Evolutionary conservation across 2,797 vertebrate species (phyloP).

Genomic region (Lutra lutra): DNA sequence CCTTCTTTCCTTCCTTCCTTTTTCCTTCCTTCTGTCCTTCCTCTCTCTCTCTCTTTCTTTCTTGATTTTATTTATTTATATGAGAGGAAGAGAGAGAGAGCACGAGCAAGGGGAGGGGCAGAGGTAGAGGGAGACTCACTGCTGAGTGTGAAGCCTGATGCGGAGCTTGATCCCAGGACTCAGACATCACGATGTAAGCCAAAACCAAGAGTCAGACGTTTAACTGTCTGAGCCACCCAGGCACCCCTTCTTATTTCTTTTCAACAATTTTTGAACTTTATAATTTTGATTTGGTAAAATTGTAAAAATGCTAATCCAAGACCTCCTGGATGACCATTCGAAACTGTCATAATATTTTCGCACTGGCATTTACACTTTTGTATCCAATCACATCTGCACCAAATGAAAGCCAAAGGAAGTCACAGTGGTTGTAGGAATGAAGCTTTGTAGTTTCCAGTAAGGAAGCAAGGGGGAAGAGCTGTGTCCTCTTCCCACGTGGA

Average conservation of each 20-base stretch:
- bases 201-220: background rate
- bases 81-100: background rate
- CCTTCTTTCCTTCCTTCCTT: no score
- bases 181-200: background rate
- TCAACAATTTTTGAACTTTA: background rate
- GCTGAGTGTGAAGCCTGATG: background rate
- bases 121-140: background rate
- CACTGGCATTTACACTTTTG: background rate
- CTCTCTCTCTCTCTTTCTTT: background rate
- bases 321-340: background rate
- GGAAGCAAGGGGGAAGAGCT: background rate
- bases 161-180: background rate
- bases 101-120: background rate
- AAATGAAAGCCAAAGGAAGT: background rate
- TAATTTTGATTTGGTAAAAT: constrained; percentile 20
- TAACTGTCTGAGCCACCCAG: background rate
- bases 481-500: no score
- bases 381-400: background rate
- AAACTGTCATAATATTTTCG: background rate
- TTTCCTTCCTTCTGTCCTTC: no score
- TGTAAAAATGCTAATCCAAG: background rate
- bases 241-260: background rate
- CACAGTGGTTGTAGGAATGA: background rate
- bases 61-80: background rate
- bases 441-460: background rate